Evolutionary conservation across 2,797 vertebrate genomes (phyloP).

Genomic region (Platalea minor): DNA sequence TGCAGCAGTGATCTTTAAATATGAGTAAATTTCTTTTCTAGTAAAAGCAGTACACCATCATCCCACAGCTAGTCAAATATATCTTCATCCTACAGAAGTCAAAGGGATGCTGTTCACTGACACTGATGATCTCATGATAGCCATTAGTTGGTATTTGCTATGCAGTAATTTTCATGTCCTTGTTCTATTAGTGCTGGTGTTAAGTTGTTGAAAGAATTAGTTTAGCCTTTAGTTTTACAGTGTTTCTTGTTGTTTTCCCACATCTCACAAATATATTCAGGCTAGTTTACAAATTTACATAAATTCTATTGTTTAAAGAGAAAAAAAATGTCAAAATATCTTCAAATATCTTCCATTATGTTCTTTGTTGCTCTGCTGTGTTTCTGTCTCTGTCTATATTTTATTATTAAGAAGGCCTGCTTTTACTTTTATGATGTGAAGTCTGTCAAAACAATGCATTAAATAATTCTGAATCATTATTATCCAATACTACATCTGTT

Average conservation of each 20-base stretch:
- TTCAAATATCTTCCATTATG: conserved; percentile 69
- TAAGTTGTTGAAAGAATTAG: background rate
- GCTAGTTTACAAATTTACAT: conserved; percentile 64
- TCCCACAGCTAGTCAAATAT: background rate
- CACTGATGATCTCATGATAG: background rate
- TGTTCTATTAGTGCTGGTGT: background rate
- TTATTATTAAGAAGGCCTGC: conserved; percentile 71
- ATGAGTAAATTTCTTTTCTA: background rate
- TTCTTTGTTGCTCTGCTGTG: conserved; percentile 61
- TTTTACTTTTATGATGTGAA: conserved; percentile 71
- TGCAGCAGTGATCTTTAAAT: background rate
- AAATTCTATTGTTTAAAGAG: conserved; percentile 65
- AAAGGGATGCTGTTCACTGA: background rate
- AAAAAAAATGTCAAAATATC: conserved; percentile 71
- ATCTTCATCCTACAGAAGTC: background rate
- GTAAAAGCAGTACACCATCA: background rate
- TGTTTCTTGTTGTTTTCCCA: conserved; percentile 42
- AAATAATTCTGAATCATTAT: conserved; percentile 69
- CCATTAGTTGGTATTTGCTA: background rate
- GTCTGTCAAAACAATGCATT: conserved; percentile 78
- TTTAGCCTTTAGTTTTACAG: conserved; percentile 22
- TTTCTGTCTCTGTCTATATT: conserved; percentile 67
- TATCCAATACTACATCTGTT: conserved; percentile 56
- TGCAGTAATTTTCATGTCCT: background rate
- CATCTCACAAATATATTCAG: conserved; percentile 42